Evolutionary conservation across 2,797 vertebrate genomes (phyloP).

Genomic region (Diceros bicornis): DNA sequence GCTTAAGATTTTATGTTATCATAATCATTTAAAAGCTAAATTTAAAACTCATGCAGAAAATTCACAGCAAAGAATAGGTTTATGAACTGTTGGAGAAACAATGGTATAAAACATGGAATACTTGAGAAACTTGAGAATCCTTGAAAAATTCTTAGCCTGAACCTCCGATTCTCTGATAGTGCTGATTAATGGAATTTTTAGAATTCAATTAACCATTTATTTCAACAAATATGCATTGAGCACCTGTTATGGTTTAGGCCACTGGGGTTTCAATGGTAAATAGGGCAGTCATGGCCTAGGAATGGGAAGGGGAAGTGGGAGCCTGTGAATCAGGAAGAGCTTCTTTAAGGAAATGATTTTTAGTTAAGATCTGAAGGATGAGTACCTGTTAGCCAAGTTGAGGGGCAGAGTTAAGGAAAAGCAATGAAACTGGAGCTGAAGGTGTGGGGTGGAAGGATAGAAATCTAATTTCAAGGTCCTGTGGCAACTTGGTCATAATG

Average conservation of each 20-base stretch:
- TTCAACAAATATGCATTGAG: background rate
- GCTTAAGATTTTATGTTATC: background rate
- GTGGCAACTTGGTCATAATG: background rate
- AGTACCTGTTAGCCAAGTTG: background rate
- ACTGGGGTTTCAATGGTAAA: background rate
- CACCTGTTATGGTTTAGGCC: background rate
- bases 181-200: background rate
- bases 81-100: background rate
- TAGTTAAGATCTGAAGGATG: background rate
- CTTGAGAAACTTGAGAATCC: constrained; percentile 21
- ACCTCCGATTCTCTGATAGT: constrained; percentile 2
- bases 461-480: background rate
- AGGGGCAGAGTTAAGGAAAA: background rate
- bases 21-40: constrained; percentile 8
- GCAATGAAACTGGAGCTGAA: background rate
- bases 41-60: constrained; percentile 36
- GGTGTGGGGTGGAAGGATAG: background rate
- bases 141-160: background rate
- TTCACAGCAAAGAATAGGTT: background rate
- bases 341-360: constrained; percentile 37
- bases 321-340: background rate
- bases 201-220: background rate
- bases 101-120: background rate
- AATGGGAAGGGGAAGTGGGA: background rate
- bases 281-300: background rate